Conservation (phyloP, 2,888 invertebrate species). For the Diarsia dahlii region DNA sequence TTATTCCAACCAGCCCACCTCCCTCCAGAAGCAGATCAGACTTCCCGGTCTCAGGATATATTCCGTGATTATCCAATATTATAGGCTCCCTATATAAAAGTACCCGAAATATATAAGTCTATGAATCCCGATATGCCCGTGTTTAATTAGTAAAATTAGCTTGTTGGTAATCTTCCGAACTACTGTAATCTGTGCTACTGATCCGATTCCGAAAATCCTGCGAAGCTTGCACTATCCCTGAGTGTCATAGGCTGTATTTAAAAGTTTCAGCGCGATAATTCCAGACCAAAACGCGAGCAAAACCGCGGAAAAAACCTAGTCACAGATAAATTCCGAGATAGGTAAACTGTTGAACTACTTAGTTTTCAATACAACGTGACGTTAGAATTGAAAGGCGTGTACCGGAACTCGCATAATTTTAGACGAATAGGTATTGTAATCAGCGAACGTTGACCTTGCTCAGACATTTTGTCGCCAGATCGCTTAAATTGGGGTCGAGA, state of each 20-base stretch:
- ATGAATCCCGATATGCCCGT: no score
- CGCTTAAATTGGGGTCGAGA: slow-evolving; percentile 43
- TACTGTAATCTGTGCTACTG: no score
- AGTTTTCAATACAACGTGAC: slow-evolving; percentile 24
- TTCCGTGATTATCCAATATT: no score
- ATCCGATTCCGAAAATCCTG: neutral
- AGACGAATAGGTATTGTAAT: slow-evolving; percentile 45
- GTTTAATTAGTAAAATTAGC: no score
- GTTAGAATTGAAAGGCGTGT: slow-evolving; percentile 24
- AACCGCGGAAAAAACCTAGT: neutral
- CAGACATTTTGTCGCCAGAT: slow-evolving; percentile 43
- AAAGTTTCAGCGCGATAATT: no score
- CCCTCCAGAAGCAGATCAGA: no score
- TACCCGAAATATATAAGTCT: no score
- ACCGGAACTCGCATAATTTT: slow-evolving; percentile 54
- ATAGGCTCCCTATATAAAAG: no score
- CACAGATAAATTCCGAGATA: neutral
- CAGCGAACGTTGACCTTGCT: slow-evolving; percentile 57
- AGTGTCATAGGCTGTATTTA: neutral
- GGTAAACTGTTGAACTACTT: slow-evolving; percentile 4
- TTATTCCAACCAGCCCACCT: no score
- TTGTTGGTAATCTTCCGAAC: neutral
- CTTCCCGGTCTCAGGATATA: no score
- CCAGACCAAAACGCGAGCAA: neutral
- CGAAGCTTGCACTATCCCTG: neutral